phyloP scores from a whole-genome alignment of 2,797 vertebrate genomes.

The Gymnodraco acuticeps region DNA sequence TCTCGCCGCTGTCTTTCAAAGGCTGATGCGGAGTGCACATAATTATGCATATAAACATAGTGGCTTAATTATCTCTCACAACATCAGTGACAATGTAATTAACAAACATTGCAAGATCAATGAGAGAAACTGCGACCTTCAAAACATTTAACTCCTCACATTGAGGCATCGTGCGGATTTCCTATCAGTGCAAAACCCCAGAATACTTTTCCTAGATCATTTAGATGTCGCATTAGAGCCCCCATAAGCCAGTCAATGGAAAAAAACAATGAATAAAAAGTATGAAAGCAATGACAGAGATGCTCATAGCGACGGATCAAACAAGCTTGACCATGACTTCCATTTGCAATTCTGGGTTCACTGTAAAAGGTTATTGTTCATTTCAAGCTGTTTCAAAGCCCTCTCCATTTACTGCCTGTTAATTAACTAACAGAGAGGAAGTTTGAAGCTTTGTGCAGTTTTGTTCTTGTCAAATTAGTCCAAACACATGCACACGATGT shows the following conservation, averaged over 20 bases:
- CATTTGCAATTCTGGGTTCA: slow-evolving; percentile 78
- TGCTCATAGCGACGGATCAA: slow-evolving; percentile 72
- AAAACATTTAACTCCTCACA: slow-evolving; percentile 92
- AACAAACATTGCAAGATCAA: slow-evolving; percentile 99
- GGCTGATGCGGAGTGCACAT: slow-evolving; percentile 96
- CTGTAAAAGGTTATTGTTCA: slow-evolving; percentile 81
- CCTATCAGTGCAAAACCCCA: slow-evolving; percentile 84
- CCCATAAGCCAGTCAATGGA: slow-evolving; percentile 73
- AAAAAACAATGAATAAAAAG: slow-evolving; percentile 69
- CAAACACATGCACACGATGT: slow-evolving; percentile 71
- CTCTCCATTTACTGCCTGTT: slow-evolving; percentile 73
- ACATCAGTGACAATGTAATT: slow-evolving; percentile 99
- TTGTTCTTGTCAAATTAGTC: slow-evolving; percentile 70
- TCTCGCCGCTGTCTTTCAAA: slow-evolving; percentile 88
- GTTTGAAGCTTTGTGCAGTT: slow-evolving; percentile 68
- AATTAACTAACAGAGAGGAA: slow-evolving; percentile 76
- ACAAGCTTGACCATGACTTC: slow-evolving; percentile 71
- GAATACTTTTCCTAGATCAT: slow-evolving; percentile 83
- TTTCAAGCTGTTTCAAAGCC: slow-evolving; percentile 76
- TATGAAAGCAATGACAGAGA: slow-evolving; percentile 75
- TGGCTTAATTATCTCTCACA: slow-evolving; percentile 99
- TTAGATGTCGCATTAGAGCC: slow-evolving; percentile 79
- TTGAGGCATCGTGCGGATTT: slow-evolving; percentile 82
- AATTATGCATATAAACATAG: slow-evolving; percentile 99
- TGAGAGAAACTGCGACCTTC: slow-evolving; percentile 99